Evolutionary conservation across 2,888 invertebrate genomes (phyloP).

Genomic region (Drosophila merina): DNA sequence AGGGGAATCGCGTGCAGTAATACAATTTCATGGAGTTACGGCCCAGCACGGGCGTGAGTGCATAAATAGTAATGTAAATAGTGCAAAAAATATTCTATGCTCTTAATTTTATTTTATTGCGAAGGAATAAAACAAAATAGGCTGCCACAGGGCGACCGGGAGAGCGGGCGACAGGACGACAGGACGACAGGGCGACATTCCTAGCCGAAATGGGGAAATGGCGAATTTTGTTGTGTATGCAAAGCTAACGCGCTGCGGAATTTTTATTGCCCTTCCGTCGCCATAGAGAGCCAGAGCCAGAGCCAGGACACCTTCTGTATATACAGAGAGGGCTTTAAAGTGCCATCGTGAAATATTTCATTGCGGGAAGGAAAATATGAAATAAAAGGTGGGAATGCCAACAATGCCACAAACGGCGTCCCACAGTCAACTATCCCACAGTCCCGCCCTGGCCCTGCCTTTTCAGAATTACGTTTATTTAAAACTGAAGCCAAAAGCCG

Average conservation of each 20-base stretch:
- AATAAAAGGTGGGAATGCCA: conserved; percentile 46
- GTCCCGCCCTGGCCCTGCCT: conserved; percentile 20
- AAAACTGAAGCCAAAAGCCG: conserved; percentile 18
- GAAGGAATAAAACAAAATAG: conserved; percentile 60
- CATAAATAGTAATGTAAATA: conserved; percentile 45
- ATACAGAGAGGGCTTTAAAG: conserved; percentile 59
- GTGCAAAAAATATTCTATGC: conserved; percentile 55
- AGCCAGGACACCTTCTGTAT: conserved; percentile 29
- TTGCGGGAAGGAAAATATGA: conserved; percentile 20
- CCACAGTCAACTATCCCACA: conserved; percentile 16
- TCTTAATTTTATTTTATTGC: conserved; percentile 73
- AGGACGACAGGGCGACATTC: conserved; percentile 59
- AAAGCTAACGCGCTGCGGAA: conserved; percentile 71
- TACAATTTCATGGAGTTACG: conserved; percentile 61
- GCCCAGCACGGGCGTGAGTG: conserved; percentile 10
- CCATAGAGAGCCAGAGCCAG: conserved; percentile 36
- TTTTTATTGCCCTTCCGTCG: conserved; percentile 72
- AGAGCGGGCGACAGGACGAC: too few relatives aligned
- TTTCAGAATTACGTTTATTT: conserved; percentile 72
- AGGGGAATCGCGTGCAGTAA: conserved; percentile 75
- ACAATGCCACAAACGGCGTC: conserved; percentile 42
- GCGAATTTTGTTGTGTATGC: conserved; percentile 20
- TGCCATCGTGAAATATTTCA: conserved; percentile 73
- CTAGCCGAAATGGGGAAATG: conserved; percentile 35
- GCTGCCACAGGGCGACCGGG: conserved; percentile 7